Evolutionary conservation across 2,113 vertebrate species (phyloP).

Genomic region (Callipepla californica): DNA sequence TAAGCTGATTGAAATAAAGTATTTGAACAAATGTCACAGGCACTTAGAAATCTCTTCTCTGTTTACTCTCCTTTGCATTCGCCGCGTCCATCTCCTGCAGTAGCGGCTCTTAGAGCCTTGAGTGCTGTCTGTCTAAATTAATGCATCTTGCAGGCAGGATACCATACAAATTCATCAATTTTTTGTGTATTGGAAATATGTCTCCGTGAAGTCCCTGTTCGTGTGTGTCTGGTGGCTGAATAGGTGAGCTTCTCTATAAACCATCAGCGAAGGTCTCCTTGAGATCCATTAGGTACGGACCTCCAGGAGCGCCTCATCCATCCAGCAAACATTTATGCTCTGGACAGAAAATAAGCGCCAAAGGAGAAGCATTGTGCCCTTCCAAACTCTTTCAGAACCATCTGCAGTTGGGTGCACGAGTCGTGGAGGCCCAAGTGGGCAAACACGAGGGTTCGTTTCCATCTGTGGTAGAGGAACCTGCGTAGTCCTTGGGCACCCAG

Average conservation of each 20-base stretch:
- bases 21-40: constrained; percentile 74
- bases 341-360: not conserved
- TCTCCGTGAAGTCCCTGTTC: constrained; percentile 33
- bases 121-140: constrained; percentile 66
- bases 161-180: constrained; percentile 58
- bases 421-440: not conserved
- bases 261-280: constrained; percentile 46
- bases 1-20: constrained; percentile 75
- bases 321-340: not conserved
- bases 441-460: not conserved
- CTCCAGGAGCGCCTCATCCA: not conserved
- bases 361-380: not conserved
- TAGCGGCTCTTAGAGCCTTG: constrained; percentile 56
- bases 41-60: constrained; percentile 72
- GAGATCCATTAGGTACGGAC: constrained; percentile 59
- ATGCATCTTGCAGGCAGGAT: constrained; percentile 59
- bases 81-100: constrained; percentile 39
- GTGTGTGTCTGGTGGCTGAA: constrained; percentile 32
- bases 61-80: constrained; percentile 64
- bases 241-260: constrained; percentile 36
- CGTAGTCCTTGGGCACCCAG: rapidly evolving
- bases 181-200: constrained; percentile 45
- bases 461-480: too few species aligned
- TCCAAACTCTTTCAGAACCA: not conserved
- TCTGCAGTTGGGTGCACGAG: rapidly evolving